Evolutionary conservation across 2,113 vertebrate species (phyloP).

Genomic region (Garra rufa): DNA sequence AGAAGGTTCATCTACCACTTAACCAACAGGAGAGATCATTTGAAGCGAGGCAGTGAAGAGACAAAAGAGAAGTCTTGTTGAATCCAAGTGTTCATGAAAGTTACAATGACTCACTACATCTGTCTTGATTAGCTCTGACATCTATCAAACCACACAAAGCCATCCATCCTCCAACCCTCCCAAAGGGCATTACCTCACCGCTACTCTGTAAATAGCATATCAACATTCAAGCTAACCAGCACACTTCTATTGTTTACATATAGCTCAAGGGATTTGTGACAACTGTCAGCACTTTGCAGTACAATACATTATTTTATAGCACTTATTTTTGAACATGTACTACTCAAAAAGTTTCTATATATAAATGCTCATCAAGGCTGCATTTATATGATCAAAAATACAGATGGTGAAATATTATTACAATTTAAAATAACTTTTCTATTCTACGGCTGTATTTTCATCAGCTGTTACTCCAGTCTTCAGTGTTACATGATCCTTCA

Average conservation of each 20-base stretch:
- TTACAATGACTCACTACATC: slow-evolving; percentile 13
- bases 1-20: neutral
- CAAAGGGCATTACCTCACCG: neutral
- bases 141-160: neutral
- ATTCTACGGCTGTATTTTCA: no score
- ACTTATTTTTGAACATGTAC: neutral
- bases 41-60: neutral
- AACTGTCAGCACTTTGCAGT: neutral
- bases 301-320: neutral
- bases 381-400: neutral
- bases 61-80: slow-evolving; percentile 3
- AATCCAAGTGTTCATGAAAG: slow-evolving; percentile 1
- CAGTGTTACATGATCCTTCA: neutral
- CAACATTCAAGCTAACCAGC: slow-evolving; percentile 14
- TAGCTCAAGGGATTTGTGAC: neutral
- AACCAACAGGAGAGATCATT: neutral
- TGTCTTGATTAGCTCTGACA: slow-evolving; percentile 25
- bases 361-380: neutral
- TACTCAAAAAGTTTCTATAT: neutral
- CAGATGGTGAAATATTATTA: neutral
- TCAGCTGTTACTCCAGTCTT: no score
- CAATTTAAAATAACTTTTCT: no score
- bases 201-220: neutral
- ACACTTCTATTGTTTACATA: neutral
- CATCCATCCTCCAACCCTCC: neutral